These are phyloP conservation scores for Drosophila hamatofila DNA, from an alignment of 2,888 invertebrate genomes.

Conservation along the genomic window DNA sequence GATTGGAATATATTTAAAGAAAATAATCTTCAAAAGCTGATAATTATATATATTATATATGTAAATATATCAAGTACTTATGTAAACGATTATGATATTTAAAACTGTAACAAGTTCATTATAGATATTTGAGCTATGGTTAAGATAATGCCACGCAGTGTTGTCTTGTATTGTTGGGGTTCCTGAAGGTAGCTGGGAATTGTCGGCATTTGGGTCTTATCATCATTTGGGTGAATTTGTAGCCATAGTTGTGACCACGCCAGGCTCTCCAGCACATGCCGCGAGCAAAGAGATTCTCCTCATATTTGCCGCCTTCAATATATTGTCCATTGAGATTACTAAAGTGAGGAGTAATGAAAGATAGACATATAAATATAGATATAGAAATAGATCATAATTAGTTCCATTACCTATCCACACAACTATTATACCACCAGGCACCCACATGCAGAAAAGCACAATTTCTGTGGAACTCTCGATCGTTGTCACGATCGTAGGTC, in stretches of 20 bases:
- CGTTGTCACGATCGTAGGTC: constrained; percentile 89
- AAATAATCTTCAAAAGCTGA: not conserved
- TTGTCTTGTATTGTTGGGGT: not conserved
- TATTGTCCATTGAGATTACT: constrained; percentile 89
- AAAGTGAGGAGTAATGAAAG: not conserved
- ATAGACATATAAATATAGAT: too few species aligned
- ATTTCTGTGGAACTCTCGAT: constrained; percentile 87
- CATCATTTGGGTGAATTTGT: constrained; percentile 88
- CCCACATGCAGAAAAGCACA: constrained; percentile 89
- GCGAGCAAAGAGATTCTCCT: constrained; percentile 85
- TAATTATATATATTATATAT: not conserved
- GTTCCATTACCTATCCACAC: constrained; percentile 89
- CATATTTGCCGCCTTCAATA: constrained; percentile 80
- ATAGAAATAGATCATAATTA: too few species aligned
- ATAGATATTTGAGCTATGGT: not conserved
- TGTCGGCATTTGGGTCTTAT: constrained; percentile 85
- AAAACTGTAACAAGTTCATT: not conserved
- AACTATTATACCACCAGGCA: constrained; percentile 91
- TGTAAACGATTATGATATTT: not conserved
- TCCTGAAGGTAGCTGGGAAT: constrained; percentile 25
- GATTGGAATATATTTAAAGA: not conserved
- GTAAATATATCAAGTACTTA: not conserved
- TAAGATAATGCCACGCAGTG: constrained; percentile 25
- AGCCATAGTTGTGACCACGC: constrained; percentile 88
- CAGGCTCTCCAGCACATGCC: constrained; percentile 90